Conservation (phyloP, 2,888 invertebrate genomes). For the Xanthorhoe spadicearia region DNA sequence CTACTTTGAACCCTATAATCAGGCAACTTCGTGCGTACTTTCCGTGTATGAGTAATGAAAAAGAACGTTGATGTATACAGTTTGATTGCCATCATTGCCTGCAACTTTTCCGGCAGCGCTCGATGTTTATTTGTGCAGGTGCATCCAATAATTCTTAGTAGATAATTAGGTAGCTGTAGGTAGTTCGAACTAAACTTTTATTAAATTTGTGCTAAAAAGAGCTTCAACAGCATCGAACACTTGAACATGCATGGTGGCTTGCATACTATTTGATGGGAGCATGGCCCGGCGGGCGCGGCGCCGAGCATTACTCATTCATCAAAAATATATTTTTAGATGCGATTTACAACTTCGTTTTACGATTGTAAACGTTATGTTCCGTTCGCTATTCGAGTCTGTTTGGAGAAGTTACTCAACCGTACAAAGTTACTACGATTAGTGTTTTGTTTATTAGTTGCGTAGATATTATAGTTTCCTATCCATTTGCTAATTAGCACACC, state of each 20-base stretch:
- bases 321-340: slow-evolving; percentile 30
- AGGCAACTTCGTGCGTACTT: too few relatives aligned
- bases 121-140: neutral
- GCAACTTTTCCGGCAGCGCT: neutral
- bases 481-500: neutral
- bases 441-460: slow-evolving; percentile 9
- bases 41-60: too few relatives aligned
- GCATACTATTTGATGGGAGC: neutral
- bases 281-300: slow-evolving; percentile 8
- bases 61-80: neutral
- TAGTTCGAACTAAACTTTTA: neutral
- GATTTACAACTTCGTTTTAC: slow-evolving; percentile 30
- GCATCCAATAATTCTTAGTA: neutral
- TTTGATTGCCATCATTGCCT: neutral
- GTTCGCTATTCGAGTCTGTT: slow-evolving; percentile 20
- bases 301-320: slow-evolving; percentile 25
- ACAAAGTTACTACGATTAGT: slow-evolving; percentile 7
- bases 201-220: neutral
- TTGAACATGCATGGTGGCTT: neutral
- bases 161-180: neutral
- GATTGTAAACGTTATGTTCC: slow-evolving; percentile 20
- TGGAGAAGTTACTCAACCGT: slow-evolving; percentile 21
- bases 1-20: too few relatives aligned
- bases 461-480: neutral
- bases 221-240: neutral